Conservation (phyloP, 2,113 vertebrate genomes). For the Rhinoptilus africanus region DNA sequence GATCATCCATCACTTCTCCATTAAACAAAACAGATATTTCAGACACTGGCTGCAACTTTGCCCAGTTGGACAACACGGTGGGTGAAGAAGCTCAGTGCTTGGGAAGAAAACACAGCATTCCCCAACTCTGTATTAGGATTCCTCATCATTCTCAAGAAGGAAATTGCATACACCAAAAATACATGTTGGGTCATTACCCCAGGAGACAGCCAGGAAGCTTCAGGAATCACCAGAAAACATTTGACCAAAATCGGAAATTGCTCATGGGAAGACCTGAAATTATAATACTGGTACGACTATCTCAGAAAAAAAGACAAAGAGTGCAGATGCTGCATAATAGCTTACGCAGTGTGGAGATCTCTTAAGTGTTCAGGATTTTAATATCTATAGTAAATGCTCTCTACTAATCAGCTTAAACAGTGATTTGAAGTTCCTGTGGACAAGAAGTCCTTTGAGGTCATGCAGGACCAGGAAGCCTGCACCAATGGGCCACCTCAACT, state of each 20-base stretch:
- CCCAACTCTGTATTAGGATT: background rate
- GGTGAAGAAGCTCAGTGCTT: background rate
- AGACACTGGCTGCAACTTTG: background rate
- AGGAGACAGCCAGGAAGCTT: background rate
- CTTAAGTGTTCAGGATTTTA: background rate
- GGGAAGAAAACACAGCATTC: background rate
- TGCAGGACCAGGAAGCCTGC: background rate
- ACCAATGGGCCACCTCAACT: background rate
- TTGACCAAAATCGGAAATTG: background rate
- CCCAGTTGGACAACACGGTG: background rate
- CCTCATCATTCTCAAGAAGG: background rate
- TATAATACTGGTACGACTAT: background rate
- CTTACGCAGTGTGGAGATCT: background rate
- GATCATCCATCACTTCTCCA: background rate
- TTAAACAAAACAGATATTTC: background rate
- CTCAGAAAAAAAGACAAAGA: background rate
- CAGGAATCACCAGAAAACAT: background rate
- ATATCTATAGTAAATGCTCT: background rate
- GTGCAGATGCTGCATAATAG: background rate
- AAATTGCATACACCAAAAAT: background rate
- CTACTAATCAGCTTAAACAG: background rate
- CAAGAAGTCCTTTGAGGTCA: background rate
- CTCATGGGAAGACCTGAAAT: background rate
- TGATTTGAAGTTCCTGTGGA: background rate
- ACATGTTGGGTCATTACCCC: background rate